A percentile compares a stretch with the other conserved stretches of the same genome.
These are phyloP conservation scores for Mustela lutreola DNA, from an alignment of 2,113 vertebrate genomes.

Conservation along the genomic window DNA sequence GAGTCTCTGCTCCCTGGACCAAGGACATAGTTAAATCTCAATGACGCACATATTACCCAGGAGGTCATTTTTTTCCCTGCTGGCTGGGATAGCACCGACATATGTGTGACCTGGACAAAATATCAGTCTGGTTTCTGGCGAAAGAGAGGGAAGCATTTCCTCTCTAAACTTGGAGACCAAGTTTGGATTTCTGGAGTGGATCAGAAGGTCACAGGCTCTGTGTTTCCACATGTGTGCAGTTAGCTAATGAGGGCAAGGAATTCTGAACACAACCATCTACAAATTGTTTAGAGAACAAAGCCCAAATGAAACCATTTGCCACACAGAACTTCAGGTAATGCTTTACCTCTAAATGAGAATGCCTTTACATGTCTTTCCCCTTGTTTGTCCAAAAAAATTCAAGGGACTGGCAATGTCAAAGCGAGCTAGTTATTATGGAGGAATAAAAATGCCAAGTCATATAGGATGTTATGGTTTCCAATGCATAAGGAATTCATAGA, in stretches of 20 bases:
- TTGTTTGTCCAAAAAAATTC: neutral
- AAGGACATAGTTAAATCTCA: neutral
- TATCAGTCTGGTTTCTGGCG: slow-evolving; percentile 50
- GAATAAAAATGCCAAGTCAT: neutral
- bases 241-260: slow-evolving; percentile 44
- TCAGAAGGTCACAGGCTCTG: slow-evolving; percentile 48
- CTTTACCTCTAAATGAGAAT: neutral
- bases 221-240: slow-evolving; percentile 37
- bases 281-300: slow-evolving; percentile 53
- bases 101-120: slow-evolving; percentile 48
- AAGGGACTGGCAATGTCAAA: neutral
- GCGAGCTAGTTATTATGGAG: neutral
- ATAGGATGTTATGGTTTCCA: neutral
- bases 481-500: neutral
- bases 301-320: neutral
- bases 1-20: neutral
- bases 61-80: slow-evolving; percentile 14
- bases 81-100: neutral
- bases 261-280: slow-evolving; percentile 33
- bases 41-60: neutral
- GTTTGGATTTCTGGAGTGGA: slow-evolving; percentile 57
- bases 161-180: slow-evolving; percentile 57
- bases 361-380: neutral
- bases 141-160: slow-evolving; percentile 33
- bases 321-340: neutral